Conservation (phyloP, 2,113 vertebrate species). For the Lamprologus ornatipinnis region DNA sequence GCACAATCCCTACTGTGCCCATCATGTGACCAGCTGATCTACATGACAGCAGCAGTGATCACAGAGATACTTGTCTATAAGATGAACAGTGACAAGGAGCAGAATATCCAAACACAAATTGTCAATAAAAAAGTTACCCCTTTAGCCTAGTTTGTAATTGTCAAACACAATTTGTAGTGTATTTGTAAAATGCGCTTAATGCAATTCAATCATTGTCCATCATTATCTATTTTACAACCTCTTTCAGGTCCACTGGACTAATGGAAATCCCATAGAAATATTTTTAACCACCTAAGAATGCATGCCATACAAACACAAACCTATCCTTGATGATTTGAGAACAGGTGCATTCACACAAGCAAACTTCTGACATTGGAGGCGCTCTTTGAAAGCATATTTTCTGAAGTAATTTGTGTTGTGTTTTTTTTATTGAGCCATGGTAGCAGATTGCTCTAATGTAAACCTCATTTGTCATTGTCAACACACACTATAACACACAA, state of each 20-base stretch:
- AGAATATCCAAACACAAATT: not conserved
- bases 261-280: not conserved
- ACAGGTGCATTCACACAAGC: constrained; percentile 14
- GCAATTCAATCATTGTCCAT: not conserved
- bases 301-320: not conserved
- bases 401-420: constrained; percentile 42
- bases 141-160: not conserved
- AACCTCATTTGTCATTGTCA: constrained; percentile 60
- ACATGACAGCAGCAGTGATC: not conserved
- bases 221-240: not conserved
- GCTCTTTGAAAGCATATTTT: constrained; percentile 41
- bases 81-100: not conserved
- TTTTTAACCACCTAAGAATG: not conserved
- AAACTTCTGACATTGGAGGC: constrained; percentile 15
- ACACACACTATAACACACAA: not conserved
- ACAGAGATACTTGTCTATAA: not conserved
- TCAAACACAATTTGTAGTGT: not conserved
- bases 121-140: not conserved
- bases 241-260: not conserved
- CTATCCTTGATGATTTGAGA: constrained; percentile 6
- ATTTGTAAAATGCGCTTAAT: not conserved
- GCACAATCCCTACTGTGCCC: not conserved
- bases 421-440: constrained; percentile 23
- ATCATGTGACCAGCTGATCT: not conserved
- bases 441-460: constrained; percentile 53